These are phyloP conservation scores for Andrena camellia DNA, from an alignment of 2,888 invertebrate species.

Conservation along the genomic window DNA sequence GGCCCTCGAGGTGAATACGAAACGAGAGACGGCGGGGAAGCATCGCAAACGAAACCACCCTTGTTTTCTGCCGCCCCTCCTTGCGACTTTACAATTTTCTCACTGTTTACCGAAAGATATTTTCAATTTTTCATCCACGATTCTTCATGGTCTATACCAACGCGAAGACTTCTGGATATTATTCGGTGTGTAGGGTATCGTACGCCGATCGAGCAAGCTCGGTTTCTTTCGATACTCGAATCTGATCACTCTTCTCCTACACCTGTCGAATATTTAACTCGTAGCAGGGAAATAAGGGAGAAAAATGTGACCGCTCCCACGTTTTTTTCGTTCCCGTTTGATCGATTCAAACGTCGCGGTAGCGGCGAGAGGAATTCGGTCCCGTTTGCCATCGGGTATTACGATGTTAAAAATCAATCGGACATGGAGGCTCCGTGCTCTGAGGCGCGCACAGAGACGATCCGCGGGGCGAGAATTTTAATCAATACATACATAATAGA, in stretches of 20 bases:
- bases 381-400: constrained; percentile 18
- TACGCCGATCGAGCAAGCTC: neutral
- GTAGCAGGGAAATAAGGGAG: neutral
- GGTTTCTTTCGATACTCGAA: neutral
- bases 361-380: constrained; percentile 22
- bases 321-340: constrained; percentile 3
- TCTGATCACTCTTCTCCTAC: neutral
- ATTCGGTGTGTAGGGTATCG: neutral
- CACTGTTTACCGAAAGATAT: neutral
- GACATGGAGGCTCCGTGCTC: constrained; percentile 11
- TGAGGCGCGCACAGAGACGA: constrained; percentile 15
- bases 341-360: constrained; percentile 28
- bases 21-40: constrained; percentile 75
- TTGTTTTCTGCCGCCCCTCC: constrained; percentile 56
- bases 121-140: neutral
- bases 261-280: neutral
- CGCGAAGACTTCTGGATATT: neutral
- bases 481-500: constrained; percentile 60
- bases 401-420: constrained; percentile 59
- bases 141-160: neutral
- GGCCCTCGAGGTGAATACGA: constrained; percentile 83
- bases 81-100: constrained; percentile 19
- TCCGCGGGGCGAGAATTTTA: constrained; percentile 44
- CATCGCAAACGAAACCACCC: constrained; percentile 41
- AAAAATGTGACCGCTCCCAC: neutral